phyloP scores from a whole-genome alignment of 2,888 invertebrate genomes.

The Orchestes rusci region DNA sequence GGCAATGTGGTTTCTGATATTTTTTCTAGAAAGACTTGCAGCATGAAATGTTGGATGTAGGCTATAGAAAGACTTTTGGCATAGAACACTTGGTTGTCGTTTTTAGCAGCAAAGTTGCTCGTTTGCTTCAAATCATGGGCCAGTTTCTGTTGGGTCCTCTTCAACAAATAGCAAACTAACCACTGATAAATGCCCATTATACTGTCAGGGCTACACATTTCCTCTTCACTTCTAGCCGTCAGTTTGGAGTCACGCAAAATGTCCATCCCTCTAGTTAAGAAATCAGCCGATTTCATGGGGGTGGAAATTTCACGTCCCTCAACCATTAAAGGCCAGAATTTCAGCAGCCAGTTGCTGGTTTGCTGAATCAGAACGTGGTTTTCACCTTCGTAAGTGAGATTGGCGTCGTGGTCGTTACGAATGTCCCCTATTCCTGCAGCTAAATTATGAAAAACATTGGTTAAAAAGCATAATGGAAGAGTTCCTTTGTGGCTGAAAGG shows the following conservation, averaged over 20 bases:
- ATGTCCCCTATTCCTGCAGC: constrained; percentile 67
- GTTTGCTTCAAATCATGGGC: constrained; percentile 49
- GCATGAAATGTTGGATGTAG: constrained; percentile 62
- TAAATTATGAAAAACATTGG: no score
- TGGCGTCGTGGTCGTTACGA: constrained; percentile 76
- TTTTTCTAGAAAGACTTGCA: constrained; percentile 48
- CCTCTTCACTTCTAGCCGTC: constrained; percentile 43
- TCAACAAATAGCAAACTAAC: constrained; percentile 71
- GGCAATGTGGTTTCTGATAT: constrained; percentile 45
- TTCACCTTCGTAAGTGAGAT: constrained; percentile 87
- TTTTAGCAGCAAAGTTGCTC: constrained; percentile 67
- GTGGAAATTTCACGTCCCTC: constrained; percentile 43
- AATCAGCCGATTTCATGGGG: constrained; percentile 60
- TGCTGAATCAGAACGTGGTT: constrained; percentile 78
- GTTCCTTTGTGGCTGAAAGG: no score
- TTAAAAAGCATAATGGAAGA: no score
- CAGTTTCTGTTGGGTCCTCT: constrained; percentile 59
- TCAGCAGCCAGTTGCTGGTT: constrained; percentile 76
- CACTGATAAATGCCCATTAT: constrained; percentile 67
- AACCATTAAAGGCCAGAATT: constrained; percentile 46
- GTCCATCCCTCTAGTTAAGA: constrained; percentile 51
- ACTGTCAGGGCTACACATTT: constrained; percentile 46
- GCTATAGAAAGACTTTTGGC: constrained; percentile 71
- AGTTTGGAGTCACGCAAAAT: constrained; percentile 51
- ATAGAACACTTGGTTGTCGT: constrained; percentile 79